Percentiles rank a stretch among this genome's conserved stretches.
Conservation (phyloP, 2,797 vertebrate genomes). For the Chaetodon trifasciatus region DNA sequence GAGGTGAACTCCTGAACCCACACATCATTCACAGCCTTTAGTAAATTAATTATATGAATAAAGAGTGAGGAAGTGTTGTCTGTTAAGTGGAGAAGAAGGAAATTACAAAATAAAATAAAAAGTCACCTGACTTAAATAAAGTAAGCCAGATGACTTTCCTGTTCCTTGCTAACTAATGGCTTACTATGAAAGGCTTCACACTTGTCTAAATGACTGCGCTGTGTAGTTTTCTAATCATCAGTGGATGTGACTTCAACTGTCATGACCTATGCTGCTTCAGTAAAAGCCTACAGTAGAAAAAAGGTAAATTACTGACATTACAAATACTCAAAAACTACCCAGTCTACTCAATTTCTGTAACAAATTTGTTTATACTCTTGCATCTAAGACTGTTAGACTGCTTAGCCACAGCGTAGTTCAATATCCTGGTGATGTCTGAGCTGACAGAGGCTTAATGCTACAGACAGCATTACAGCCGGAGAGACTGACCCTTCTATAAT, state of each 20-base stretch:
- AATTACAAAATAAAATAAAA: conserved; percentile 1
- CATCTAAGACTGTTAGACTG: background rate
- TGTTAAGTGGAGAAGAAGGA: conserved; percentile 10
- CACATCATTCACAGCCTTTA: background rate
- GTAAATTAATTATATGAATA: background rate
- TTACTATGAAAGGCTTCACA: background rate
- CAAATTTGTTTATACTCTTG: background rate
- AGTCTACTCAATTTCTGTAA: background rate
- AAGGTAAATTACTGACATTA: background rate
- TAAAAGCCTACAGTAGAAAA: conserved; percentile 1
- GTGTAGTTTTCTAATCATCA: background rate
- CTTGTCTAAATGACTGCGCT: background rate
- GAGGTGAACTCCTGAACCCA: background rate
- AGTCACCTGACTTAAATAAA: background rate
- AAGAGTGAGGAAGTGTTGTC: conserved; percentile 7
- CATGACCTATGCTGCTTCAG: background rate
- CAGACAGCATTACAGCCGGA: conserved; percentile 28
- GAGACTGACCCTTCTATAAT: conserved; percentile 20
- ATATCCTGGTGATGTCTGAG: conserved; percentile 1
- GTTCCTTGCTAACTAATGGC: background rate
- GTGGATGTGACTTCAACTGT: background rate
- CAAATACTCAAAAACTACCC: conserved; percentile 3
- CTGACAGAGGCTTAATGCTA: background rate
- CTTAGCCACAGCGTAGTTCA: background rate
- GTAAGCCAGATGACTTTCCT: background rate